Evolutionary conservation across 2,113 vertebrate genomes (phyloP).

Genomic region (Istiophorus platypterus): DNA sequence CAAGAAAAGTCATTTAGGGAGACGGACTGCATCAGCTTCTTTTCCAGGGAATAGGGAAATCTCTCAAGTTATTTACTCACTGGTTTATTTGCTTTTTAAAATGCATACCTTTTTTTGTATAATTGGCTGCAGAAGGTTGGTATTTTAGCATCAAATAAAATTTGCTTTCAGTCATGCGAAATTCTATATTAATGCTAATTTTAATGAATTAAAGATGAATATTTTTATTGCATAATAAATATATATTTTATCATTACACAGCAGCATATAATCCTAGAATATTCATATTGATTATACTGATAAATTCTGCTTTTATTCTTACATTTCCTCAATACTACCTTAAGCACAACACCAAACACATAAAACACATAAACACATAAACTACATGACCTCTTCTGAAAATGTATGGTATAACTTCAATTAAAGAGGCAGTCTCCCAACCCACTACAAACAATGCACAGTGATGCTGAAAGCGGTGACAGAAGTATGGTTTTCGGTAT

Average conservation of each 20-base stretch:
- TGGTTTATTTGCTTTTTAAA: constrained; percentile 8
- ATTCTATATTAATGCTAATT: not conserved
- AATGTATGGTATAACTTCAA: constrained; percentile 3
- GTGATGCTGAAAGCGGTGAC: constrained; percentile 7
- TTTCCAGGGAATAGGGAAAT: not conserved
- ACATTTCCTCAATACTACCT: not conserved
- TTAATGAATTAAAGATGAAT: not conserved
- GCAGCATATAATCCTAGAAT: too few relatives aligned
- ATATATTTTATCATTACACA: too few relatives aligned
- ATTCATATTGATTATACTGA: not conserved
- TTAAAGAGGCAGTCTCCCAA: not conserved
- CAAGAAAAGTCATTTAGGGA: constrained; percentile 16
- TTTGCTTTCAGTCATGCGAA: not conserved
- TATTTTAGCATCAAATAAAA: constrained; percentile 5
- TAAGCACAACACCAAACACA: not conserved
- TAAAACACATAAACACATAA: too few relatives aligned
- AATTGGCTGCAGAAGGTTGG: not conserved
- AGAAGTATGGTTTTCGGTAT: not conserved
- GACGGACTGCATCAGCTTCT: not conserved
- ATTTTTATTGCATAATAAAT: not conserved
- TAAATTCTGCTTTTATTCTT: constrained; percentile 2
- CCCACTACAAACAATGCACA: constrained; percentile 14
- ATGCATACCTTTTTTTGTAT: not conserved
- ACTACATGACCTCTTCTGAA: constrained; percentile 36
- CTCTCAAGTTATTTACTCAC: constrained; percentile 18